These are phyloP conservation scores for Hirtodrosophila duncani DNA, from an alignment of 2,888 invertebrate species.

Conservation along the genomic window DNA sequence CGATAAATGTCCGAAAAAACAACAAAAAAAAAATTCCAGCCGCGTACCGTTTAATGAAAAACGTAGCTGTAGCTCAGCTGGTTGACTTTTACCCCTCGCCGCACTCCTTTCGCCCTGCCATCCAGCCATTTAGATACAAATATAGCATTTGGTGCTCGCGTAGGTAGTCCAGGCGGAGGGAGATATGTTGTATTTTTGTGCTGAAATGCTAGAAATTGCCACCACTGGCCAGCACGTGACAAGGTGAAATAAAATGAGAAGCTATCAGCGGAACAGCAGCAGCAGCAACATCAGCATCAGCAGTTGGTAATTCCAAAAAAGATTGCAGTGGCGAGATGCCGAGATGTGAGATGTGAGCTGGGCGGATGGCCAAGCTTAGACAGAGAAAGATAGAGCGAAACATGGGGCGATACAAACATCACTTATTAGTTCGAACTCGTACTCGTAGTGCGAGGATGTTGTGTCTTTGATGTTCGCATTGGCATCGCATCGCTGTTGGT, in stretches of 20 bases:
- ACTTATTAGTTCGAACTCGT: too few species aligned
- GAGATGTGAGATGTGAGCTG: too few species aligned
- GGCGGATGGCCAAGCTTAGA: too few species aligned
- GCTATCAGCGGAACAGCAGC: slow-evolving; percentile 54
- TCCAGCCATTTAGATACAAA: slow-evolving; percentile 15
- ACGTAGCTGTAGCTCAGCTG: slow-evolving; percentile 46
- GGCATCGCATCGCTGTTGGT: too few species aligned
- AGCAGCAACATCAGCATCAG: too few species aligned
- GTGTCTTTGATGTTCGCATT: too few species aligned
- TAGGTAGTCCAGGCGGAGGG: too few species aligned
- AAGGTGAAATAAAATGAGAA: slow-evolving; percentile 71
- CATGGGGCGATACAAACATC: too few species aligned
- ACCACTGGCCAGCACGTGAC: slow-evolving; percentile 67
- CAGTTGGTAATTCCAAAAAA: slow-evolving; percentile 12
- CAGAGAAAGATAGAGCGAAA: too few species aligned
- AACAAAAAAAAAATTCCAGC: slow-evolving; percentile 49
- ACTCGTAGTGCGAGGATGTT: too few species aligned
- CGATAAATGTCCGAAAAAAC: slow-evolving; percentile 68
- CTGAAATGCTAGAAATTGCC: slow-evolving; percentile 72
- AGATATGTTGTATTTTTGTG: slow-evolving; percentile 63
- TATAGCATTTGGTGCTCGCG: slow-evolving; percentile 34
- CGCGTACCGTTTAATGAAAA: slow-evolving; percentile 71
- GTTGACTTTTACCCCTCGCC: too few species aligned
- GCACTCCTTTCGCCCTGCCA: slow-evolving; percentile 19
- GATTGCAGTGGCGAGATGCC: too few species aligned